These are phyloP conservation scores for Eugnorisma glareosa DNA, from an alignment of 2,888 invertebrate genomes.

Conservation along the genomic window DNA sequence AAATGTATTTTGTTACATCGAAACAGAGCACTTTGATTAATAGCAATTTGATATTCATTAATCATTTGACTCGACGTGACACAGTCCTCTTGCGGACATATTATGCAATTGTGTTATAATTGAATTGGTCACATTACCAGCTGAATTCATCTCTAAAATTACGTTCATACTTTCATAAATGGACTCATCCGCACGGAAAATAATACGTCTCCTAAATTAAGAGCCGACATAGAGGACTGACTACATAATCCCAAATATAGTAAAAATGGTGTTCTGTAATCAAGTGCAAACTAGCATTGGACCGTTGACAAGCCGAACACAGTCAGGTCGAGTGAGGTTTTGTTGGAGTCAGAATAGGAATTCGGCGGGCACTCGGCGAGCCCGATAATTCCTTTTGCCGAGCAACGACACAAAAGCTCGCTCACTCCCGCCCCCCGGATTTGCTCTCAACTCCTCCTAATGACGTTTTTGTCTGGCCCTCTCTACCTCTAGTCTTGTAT, in stretches of 20 bases:
- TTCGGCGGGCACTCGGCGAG: constrained; percentile 67
- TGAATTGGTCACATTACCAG: constrained; percentile 2
- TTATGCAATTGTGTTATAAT: constrained; percentile 23
- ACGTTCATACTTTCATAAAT: not conserved
- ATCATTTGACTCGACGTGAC: constrained; percentile 27
- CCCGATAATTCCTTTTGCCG: constrained; percentile 75
- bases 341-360: constrained; percentile 70
- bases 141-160: constrained; percentile 6
- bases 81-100: constrained; percentile 16
- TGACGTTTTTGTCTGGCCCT: constrained; percentile 79
- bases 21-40: constrained; percentile 50
- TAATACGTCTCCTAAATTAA: constrained; percentile 1
- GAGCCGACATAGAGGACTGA: constrained; percentile 2
- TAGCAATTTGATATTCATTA: constrained; percentile 48
- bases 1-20: constrained; percentile 52
- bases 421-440: constrained; percentile 70
- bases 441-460: constrained; percentile 74
- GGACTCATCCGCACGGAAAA: not conserved
- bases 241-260: constrained; percentile 47
- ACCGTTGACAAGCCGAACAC: constrained; percentile 63
- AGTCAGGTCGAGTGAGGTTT: constrained; percentile 65
- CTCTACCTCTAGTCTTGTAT: constrained; percentile 66
- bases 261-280: constrained; percentile 59
- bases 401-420: constrained; percentile 72
- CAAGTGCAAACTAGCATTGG: constrained; percentile 66